A percentile compares a stretch with the other conserved stretches of the same genome.
These are phyloP conservation scores for Tolmerus cingulatus DNA, from an alignment of 2,888 invertebrate genomes.

Conservation along the genomic window DNA sequence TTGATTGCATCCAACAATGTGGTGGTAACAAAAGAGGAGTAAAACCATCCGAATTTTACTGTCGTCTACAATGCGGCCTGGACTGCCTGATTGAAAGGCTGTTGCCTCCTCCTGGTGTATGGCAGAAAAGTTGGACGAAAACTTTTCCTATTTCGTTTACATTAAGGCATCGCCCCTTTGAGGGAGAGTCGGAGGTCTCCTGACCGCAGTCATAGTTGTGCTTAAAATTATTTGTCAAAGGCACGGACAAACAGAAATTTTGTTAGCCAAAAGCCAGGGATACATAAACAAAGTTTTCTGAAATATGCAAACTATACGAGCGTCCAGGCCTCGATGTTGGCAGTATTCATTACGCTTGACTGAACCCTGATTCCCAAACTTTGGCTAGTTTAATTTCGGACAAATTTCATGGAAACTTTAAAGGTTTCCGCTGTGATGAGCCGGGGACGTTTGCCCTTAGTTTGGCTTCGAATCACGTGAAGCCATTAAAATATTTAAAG, in stretches of 20 bases:
- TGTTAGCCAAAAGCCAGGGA: constrained; percentile 32
- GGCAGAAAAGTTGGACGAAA: constrained; percentile 9
- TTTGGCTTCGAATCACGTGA: not conserved
- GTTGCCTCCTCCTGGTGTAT: not conserved
- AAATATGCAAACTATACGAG: constrained; percentile 33
- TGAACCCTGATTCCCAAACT: constrained; percentile 27
- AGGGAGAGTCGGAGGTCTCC: constrained; percentile 20
- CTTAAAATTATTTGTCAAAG: constrained; percentile 38
- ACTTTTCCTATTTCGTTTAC: constrained; percentile 39
- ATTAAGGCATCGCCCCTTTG: constrained; percentile 26
- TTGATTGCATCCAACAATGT: constrained; percentile 18
- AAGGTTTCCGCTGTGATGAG: constrained; percentile 7
- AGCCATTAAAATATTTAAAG: not conserved
- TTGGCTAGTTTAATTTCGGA: constrained; percentile 28
- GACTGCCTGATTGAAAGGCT: not conserved
- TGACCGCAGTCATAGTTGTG: constrained; percentile 31
- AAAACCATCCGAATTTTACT: not conserved
- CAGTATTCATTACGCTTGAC: constrained; percentile 30
- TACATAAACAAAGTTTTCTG: constrained; percentile 36
- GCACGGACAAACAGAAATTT: constrained; percentile 33
- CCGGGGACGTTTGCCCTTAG: not conserved
- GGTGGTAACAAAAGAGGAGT: constrained; percentile 9
- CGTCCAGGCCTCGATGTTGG: not conserved
- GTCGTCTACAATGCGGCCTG: not conserved
- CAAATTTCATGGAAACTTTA: constrained; percentile 26